These are phyloP conservation scores for Drosophila neotestacea DNA, from an alignment of 2,888 invertebrate species.

Conservation along the genomic window DNA sequence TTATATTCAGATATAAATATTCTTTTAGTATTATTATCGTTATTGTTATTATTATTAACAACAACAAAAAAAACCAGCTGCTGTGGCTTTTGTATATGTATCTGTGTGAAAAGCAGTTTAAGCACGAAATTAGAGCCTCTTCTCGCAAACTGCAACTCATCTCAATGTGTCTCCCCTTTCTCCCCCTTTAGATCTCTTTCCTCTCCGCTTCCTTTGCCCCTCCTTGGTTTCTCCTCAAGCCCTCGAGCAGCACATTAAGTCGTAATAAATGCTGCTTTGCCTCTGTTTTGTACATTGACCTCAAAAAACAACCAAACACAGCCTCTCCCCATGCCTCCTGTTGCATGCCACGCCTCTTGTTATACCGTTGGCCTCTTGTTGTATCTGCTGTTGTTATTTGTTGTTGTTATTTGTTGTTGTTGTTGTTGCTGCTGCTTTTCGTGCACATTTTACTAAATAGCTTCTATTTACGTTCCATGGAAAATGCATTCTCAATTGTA, in stretches of 20 bases:
- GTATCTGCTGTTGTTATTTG: constrained; percentile 7
- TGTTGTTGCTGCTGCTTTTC: constrained; percentile 55
- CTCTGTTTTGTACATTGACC: constrained; percentile 76
- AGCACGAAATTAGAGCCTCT: constrained; percentile 76
- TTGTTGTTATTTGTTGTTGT: constrained; percentile 33
- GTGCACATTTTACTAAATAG: constrained; percentile 77
- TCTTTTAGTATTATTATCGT: constrained; percentile 22
- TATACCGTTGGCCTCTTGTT: constrained; percentile 24
- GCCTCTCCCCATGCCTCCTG: constrained; percentile 19
- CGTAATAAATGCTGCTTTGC: constrained; percentile 73
- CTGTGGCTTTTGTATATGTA: constrained; percentile 15
- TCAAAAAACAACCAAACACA: constrained; percentile 54
- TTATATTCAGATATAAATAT: constrained; percentile 8
- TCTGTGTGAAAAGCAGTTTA: constrained; percentile 74
- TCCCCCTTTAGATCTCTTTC: not conserved
- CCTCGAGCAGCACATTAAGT: constrained; percentile 69
- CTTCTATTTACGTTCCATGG: constrained; percentile 78
- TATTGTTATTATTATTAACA: constrained; percentile 29
- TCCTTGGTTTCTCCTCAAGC: constrained; percentile 1
- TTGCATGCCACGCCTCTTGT: constrained; percentile 50
- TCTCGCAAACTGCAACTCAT: constrained; percentile 38
- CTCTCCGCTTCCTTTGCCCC: not conserved
- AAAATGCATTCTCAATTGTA: constrained; percentile 76
- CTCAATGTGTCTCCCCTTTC: not conserved
- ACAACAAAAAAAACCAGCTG: constrained; percentile 15